These are phyloP conservation scores for Gnathonemus echidnorhynchus DNA, from an alignment of 2,113 vertebrate species.

Conservation along the genomic window DNA sequence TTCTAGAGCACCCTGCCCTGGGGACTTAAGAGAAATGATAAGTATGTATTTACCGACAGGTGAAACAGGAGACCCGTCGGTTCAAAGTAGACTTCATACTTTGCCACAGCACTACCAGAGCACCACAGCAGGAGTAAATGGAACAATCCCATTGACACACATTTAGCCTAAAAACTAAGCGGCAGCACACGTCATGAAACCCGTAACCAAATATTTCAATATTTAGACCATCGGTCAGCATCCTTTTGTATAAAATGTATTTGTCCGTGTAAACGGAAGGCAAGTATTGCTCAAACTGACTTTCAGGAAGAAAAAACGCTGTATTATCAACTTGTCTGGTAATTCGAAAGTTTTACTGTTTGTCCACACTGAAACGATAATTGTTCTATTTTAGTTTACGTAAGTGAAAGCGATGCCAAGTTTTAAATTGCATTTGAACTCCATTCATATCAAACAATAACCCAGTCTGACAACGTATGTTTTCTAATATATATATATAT, in stretches of 20 bases:
- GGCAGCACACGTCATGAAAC: conserved; percentile 54
- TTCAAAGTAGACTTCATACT: conserved; percentile 87
- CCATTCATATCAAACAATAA: conserved; percentile 16
- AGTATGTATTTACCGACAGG: conserved; percentile 97
- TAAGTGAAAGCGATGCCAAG: conserved; percentile 55
- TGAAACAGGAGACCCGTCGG: conserved; percentile 81
- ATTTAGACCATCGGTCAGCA: conserved; percentile 57
- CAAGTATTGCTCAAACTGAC: conserved; percentile 59
- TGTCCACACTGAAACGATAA: conserved; percentile 55
- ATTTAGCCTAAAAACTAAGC: conserved; percentile 68
- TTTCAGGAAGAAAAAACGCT: conserved; percentile 48
- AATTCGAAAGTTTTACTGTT: conserved; percentile 62
- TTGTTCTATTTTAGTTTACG: conserved; percentile 47
- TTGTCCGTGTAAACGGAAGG: conserved; percentile 72
- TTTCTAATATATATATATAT: conserved; percentile 55
- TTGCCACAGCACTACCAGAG: conserved; percentile 94
- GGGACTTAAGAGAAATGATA: conserved; percentile 98
- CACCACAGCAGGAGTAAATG: conserved; percentile 84
- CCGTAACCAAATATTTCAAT: conserved; percentile 74
- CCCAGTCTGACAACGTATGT: conserved; percentile 45
- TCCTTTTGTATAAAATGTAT: conserved; percentile 79
- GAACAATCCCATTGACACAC: conserved; percentile 93
- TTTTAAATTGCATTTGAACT: conserved; percentile 40
- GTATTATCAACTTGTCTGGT: conserved; percentile 52
- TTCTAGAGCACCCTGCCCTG: conserved; percentile 86